Base-by-base conservation (phyloP, 1,140 invertebrate species). In the Trialeurodes vaporariorum region DNA sequence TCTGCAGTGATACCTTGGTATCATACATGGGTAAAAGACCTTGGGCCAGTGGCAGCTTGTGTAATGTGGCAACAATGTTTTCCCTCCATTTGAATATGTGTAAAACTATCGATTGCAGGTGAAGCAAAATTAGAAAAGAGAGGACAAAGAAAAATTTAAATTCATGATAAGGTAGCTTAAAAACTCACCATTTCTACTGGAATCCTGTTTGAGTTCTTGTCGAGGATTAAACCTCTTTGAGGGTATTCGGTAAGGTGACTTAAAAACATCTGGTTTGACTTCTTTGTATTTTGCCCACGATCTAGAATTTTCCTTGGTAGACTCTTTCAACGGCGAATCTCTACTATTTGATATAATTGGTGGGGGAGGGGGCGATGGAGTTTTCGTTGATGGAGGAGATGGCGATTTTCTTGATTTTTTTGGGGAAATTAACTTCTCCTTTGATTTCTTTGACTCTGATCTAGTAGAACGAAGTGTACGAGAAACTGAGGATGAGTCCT, bases 361-460 rank as follows among this genome's bases (percentile, higher is more conserved):
- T 27, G 76, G 80, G 63, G 76, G 81, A 63, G 74, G 81, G 63
- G 76, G 81, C 60, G 77, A 75, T 59, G 70, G 80, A 21, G 49
- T 26, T n/a, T 34, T 65, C 25, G 34, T 2, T 65, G 77, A 17
- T 13, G 66, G 61, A n/a, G 59, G 25, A 9, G 63, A 34, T 40
- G 66, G 24, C 25, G 66, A 2, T 27, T 63, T 27, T 60, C 49
- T 68, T 9, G 34, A 5, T 49, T 17, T 49, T 17, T 17, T 49
- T 9, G 34, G 17, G 5, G 34, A 49, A 49, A 17, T 17, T 9
- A 17, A 49, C 17, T 49, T 49, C 17, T 49, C 34, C 5, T 5
- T 9, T 5, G 34, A 49, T 17, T 49, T 49, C 17, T 49, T 49
- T 70, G 1, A 73, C 71, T 21, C 69, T 64, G 2, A 66, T 70